Percentiles rank a stretch among this genome's conserved stretches.
These are phyloP conservation scores for Rhopalosiphum nymphaeae DNA, from an alignment of 2,888 invertebrate species.

Conservation along the genomic window DNA sequence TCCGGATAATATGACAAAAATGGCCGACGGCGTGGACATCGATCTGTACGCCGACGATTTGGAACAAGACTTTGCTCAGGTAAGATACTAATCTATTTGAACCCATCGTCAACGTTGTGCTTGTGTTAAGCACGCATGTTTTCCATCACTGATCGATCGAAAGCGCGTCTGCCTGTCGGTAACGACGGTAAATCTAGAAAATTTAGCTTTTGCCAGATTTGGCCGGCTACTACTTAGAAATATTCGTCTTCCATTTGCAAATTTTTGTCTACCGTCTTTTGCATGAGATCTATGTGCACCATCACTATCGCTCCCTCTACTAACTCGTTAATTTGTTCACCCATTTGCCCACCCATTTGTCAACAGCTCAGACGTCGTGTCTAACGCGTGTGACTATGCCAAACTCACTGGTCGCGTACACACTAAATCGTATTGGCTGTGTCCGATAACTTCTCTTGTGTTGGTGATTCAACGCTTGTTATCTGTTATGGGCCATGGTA, in stretches of 20 bases:
- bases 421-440: neutral
- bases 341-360: neutral
- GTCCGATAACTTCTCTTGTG: neutral
- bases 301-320: neutral
- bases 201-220: neutral
- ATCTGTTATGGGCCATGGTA: neutral
- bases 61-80: slow-evolving; percentile 85
- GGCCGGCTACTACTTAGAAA: neutral
- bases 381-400: neutral
- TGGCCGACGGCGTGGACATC: slow-evolving; percentile 96
- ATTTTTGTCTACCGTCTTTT: neutral
- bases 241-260: neutral
- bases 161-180: too few relatives aligned
- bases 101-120: too few relatives aligned
- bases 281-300: neutral
- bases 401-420: neutral
- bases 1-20: slow-evolving; percentile 71
- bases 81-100: neutral
- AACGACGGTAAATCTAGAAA: neutral
- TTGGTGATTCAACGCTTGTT: neutral
- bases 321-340: neutral
- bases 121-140: neutral
- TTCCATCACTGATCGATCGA: neutral
- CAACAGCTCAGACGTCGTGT: neutral
- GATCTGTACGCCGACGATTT: slow-evolving; percentile 97